Base-by-base conservation (phyloP, 53 echinoderm and acorn worm species). In the Mesocentrotus franciscanus region DNA sequence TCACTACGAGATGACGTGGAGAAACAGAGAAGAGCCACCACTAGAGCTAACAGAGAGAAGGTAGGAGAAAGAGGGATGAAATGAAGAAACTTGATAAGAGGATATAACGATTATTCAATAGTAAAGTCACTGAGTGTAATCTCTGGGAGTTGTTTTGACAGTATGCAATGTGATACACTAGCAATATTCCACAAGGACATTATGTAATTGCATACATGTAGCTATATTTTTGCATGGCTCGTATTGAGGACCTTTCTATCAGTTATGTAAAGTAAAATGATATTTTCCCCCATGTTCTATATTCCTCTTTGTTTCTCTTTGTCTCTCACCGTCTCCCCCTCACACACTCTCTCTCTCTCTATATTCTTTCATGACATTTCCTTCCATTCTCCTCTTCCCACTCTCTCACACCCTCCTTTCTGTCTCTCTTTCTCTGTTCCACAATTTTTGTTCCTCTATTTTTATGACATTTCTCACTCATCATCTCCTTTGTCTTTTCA, bases 1-100 rank as follows among this genome's bases (percentile, higher is more conserved):
- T 95, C 83, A 66, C 66, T 97, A 11, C 96, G 97, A 81, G 85
- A 96, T 24, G 97, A 97, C 58, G 94, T 96, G 58, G 97, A 97
- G 93, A 97, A 96, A 56, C 97, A 98, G 57, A 97, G 97, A 94
- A 95, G 96, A 93, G 95, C 95, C 27, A 95, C 95, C 32, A 55
- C 96, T 24, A 98, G 97, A 36, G 96, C 95, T 30, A 96, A 96
- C 56, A 99, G 96, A 78, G 97, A 97, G 24, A 98, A 98, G 98
- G 99, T 99, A 92, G 16, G 27, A 5, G 62, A 90, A 20, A 3
- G 17, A 36, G n/a, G 16, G 34, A 74, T 74, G 74, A 32, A 74
- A 74, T 74, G 27, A 12, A 29, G 22, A 12, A 24, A 71, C 14
- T 49, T 55, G 4, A 85, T 9, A 62, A 62, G 62, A 20, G 24